phyloP scores from a whole-genome alignment of 2,113 vertebrate species.

The Archocentrus centrarchus region DNA sequence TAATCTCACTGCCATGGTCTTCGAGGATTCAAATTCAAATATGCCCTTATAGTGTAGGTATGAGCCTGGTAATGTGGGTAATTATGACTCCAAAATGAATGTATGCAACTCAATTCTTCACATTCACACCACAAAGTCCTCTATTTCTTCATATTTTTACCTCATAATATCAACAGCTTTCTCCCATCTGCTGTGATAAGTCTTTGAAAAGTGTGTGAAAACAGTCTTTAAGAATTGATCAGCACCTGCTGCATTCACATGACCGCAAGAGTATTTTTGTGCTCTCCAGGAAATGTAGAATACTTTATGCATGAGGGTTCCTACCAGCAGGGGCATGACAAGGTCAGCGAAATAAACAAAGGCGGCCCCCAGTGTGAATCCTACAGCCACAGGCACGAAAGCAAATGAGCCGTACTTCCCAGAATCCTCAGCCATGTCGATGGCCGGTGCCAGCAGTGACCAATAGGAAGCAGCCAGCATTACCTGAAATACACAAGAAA shows the following conservation, averaged over 20 bases:
- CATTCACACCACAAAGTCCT: neutral
- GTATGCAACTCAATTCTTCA: neutral
- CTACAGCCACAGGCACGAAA: constrained; percentile 90
- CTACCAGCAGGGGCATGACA: constrained; percentile 86
- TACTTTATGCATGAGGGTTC: neutral
- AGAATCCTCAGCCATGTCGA: constrained; percentile 90
- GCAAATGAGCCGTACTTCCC: constrained; percentile 89
- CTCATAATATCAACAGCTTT: constrained; percentile 2
- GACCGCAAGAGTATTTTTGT: accelerated
- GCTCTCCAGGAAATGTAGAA: neutral
- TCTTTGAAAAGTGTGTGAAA: constrained; percentile 1
- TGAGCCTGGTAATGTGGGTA: neutral
- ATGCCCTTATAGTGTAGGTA: neutral
- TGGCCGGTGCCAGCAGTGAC: constrained; percentile 93
- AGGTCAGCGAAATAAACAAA: constrained; percentile 91
- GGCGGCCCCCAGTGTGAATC: constrained; percentile 90
- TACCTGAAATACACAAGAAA: constrained; percentile 79
- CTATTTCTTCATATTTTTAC: neutral
- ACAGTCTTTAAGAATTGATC: neutral
- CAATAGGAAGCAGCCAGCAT: constrained; percentile 98
- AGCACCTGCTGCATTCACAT: neutral
- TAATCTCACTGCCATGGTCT: neutral
- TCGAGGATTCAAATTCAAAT: neutral
- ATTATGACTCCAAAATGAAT: neutral
- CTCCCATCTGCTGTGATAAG: neutral